These are phyloP conservation scores for Phyto melanocephala DNA, from an alignment of 2,888 invertebrate genomes.

Conservation along the genomic window DNA sequence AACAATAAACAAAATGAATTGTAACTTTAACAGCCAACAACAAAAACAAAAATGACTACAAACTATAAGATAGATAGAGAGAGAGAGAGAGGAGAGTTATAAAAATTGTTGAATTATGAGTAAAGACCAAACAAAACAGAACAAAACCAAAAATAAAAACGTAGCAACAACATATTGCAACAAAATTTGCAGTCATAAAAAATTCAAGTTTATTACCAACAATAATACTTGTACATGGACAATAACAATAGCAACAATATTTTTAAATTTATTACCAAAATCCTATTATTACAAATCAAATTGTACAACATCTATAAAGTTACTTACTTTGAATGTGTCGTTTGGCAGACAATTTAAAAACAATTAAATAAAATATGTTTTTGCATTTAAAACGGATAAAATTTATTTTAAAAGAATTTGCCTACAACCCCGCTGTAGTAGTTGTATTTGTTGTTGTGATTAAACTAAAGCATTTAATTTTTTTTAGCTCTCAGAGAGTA, in stretches of 20 bases:
- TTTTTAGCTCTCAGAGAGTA: no score
- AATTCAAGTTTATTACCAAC: constrained; percentile 72
- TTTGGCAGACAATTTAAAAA: no score
- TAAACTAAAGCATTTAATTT: no score
- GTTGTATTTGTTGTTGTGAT: no score
- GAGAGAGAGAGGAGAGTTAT: neutral
- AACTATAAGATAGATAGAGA: neutral
- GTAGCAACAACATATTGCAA: constrained; percentile 71
- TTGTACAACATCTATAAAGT: neutral
- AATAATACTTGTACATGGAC: constrained; percentile 17
- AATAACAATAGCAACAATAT: neutral
- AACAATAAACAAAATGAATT: neutral
- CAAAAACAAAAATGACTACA: neutral
- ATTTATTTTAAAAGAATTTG: no score
- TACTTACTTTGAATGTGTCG: neutral
- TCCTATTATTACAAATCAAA: neutral
- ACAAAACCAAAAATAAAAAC: no score
- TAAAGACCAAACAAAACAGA: neutral
- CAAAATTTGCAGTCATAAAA: constrained; percentile 74
- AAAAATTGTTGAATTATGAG: constrained; percentile 44
- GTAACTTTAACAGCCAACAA: constrained; percentile 26
- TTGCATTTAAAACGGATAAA: no score
- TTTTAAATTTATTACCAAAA: constrained; percentile 8
- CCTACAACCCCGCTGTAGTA: no score
- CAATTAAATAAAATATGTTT: no score